A percentile compares a stretch with the other conserved stretches of the same genome.
Conservation (phyloP, 2,797 vertebrate genomes). For the Epinephelus malabaricus region DNA sequence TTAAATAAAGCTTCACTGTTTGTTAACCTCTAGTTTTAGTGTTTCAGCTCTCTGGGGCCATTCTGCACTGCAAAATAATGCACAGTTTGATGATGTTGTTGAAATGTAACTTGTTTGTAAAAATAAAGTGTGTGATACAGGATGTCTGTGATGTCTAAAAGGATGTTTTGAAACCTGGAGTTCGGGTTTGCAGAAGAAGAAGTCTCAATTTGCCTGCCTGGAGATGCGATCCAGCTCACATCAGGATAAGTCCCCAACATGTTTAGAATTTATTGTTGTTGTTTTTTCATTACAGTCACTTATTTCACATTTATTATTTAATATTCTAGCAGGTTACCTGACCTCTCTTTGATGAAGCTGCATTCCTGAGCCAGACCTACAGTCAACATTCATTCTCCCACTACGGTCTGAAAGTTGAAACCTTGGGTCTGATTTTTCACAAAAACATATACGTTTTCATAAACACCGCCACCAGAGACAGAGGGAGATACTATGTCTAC, state of each 20-base stretch:
- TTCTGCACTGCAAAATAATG: slow-evolving; percentile 8
- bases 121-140: slow-evolving; percentile 1
- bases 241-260: background rate
- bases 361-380: slow-evolving; percentile 39
- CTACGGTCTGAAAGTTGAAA: slow-evolving; percentile 32
- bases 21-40: background rate
- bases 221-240: background rate
- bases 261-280: too few relatives aligned
- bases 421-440: slow-evolving; percentile 40
- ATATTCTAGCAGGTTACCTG: too few relatives aligned
- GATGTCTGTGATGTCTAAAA: background rate
- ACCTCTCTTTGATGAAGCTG: background rate
- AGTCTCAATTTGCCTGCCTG: too few relatives aligned
- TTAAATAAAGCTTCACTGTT: background rate
- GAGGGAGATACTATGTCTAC: slow-evolving; percentile 32
- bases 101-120: background rate
- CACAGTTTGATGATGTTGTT: background rate
- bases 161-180: background rate
- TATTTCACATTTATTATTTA: too few relatives aligned
- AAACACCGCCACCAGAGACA: slow-evolving; percentile 46
- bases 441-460: slow-evolving; percentile 38
- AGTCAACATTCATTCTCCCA: slow-evolving; percentile 40
- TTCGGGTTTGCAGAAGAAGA: background rate
- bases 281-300: too few relatives aligned
- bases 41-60: background rate